Evolutionary conservation across 2,888 invertebrate species (phyloP), one percentile per base, ranked within the genome.

Genomic region (Agrotis puta): DNA sequence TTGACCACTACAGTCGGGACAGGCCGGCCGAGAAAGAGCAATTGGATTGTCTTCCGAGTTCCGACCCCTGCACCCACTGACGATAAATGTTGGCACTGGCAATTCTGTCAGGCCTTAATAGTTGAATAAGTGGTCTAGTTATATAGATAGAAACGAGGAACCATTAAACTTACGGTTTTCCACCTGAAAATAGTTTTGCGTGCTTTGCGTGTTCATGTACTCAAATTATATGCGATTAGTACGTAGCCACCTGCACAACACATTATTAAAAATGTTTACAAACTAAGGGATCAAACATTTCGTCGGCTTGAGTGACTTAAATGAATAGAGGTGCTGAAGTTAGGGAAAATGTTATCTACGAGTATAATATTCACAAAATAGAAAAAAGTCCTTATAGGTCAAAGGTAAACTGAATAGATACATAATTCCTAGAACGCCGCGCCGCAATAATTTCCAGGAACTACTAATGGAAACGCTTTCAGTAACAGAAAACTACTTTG

Each of bases 21-120:
- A 64, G 74, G 39, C 69, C 74, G 68, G 61, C 72, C 70, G 76
- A 68, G 80, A 83, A 84, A 84, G 83, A 84, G 77, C 83, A 84
- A 70, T 85, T 76, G 79, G 74, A 84, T 79, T 77, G 85, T 81
- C 73, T 81, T 72, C 53, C 65, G 77, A 83, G 75, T 78, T 74
- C 57, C 64, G 82, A 83, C 77, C 83, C 74, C 50, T 76, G 54
- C 67, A 63, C 72, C 73, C 65, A 56, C 64, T 53, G 63, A 72
- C 77, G 67, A 78, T 83, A 78, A 83, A 83, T 77, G 74, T 79
- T 68, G 51, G 64, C 70, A 73, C 61, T 58, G 68, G 64, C 59
- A 47, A 70, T 73, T 79, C 62, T 72, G 68, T 66, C 69, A 66
- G 24, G 9, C 20, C 27, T 64, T 66, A 73, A 76, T 73, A 64